phyloP scores from a whole-genome alignment of 2,797 vertebrate species.

The Microcaecilia unicolor region DNA sequence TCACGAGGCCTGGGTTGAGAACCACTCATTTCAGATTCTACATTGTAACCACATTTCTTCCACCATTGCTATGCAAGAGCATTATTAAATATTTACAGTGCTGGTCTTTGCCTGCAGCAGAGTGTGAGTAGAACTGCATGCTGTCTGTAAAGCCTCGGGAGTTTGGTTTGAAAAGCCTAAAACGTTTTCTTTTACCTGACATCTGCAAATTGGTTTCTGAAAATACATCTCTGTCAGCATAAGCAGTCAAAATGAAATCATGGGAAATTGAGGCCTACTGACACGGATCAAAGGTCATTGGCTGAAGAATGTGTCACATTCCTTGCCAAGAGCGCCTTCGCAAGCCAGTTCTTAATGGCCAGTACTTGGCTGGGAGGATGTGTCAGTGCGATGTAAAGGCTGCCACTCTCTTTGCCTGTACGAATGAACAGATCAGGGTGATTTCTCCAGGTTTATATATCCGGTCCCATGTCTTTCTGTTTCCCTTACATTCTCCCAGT shows the following conservation, averaged over 20 bases:
- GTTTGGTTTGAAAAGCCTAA: too few relatives aligned
- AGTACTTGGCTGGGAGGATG: not conserved
- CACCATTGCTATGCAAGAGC: too few relatives aligned
- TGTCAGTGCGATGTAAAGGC: not conserved
- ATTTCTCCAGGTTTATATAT: not conserved
- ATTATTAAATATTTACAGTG: too few relatives aligned
- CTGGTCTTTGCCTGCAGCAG: too few relatives aligned
- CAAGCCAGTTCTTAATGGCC: not conserved
- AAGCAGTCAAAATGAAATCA: constrained; percentile 17
- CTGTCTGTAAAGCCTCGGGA: too few relatives aligned
- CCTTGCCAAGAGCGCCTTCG: rapidly evolving
- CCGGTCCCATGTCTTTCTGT: constrained; percentile 7
- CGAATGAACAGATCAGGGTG: not conserved
- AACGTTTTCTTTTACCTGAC: not conserved
- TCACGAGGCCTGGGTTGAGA: too few relatives aligned
- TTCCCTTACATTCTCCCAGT: constrained; percentile 21
- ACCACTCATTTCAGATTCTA: too few relatives aligned
- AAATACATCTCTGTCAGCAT: constrained; percentile 20
- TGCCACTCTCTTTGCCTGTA: rapidly evolving
- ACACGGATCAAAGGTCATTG: rapidly evolving
- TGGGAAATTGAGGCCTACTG: constrained; percentile 3
- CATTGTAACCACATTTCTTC: too few relatives aligned
- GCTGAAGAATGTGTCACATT: rapidly evolving
- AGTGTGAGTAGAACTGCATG: too few relatives aligned
- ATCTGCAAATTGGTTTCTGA: not conserved